phyloP scores from a whole-genome alignment of 2,888 invertebrate species.

The Barypeithes pellucidus region DNA sequence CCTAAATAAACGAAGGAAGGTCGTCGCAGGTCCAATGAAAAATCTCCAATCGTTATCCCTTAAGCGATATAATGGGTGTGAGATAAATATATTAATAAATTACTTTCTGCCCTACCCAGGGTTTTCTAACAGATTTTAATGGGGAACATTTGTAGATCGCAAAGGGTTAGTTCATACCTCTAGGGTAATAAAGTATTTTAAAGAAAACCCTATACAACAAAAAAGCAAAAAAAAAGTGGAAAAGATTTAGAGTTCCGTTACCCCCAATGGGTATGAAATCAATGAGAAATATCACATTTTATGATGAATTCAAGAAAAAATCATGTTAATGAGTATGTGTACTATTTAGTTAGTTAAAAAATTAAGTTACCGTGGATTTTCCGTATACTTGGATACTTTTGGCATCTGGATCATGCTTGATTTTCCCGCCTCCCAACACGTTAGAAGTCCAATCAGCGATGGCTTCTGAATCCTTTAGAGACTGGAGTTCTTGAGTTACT shows the following conservation, averaged over 20 bases:
- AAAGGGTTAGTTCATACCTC: too few species aligned
- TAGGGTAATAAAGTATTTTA: too few species aligned
- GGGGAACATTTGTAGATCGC: too few species aligned
- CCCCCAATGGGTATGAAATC: too few species aligned
- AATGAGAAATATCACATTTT: too few species aligned
- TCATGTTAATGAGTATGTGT: too few species aligned
- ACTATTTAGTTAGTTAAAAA: not conserved
- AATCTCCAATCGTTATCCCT: not conserved
- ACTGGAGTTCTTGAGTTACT: slow-evolving; percentile 70
- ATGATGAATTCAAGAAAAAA: too few species aligned
- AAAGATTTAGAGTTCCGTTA: too few species aligned
- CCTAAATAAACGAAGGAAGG: not conserved
- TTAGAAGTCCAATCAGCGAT: slow-evolving; percentile 72
- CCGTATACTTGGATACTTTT: slow-evolving; percentile 93
- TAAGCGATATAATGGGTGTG: not conserved
- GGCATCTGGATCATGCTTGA: slow-evolving; percentile 84
- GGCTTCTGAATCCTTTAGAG: slow-evolving; percentile 75
- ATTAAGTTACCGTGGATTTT: slow-evolving; percentile 83
- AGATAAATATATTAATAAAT: not conserved
- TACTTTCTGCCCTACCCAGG: too few species aligned
- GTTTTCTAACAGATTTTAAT: too few species aligned
- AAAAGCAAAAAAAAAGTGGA: too few species aligned
- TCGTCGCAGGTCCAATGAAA: not conserved
- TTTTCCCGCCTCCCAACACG: slow-evolving; percentile 94
- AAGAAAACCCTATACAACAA: too few species aligned